These are phyloP conservation scores for Epizoanthus illoricatus DNA, from an alignment of 92 coral and sea anemone species.

Conservation along the genomic window DNA sequence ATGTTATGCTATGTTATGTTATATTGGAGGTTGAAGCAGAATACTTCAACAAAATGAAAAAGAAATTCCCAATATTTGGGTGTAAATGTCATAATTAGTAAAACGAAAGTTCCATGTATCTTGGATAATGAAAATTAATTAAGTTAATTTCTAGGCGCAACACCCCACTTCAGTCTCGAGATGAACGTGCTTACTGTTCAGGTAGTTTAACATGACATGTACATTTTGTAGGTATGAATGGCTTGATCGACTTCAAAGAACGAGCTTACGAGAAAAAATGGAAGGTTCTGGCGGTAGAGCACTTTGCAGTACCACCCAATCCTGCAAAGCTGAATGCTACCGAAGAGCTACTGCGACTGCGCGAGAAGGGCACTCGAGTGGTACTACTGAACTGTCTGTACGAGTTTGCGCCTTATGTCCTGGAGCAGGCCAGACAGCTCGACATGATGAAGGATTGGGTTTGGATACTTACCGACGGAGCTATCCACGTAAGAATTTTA, in stretches of 20 bases:
- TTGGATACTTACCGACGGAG: slow-evolving; percentile 75
- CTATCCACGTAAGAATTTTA: slow-evolving; percentile 22
- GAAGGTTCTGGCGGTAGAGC: slow-evolving; percentile 61
- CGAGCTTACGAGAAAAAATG: slow-evolving; percentile 20
- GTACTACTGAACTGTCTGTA: slow-evolving; percentile 67
- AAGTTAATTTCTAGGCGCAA: neutral
- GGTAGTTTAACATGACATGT: too few species aligned
- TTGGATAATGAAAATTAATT: neutral
- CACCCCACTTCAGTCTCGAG: neutral
- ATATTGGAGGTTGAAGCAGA: too few species aligned
- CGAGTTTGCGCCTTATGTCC: slow-evolving; percentile 54
- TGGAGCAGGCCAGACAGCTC: slow-evolving; percentile 64
- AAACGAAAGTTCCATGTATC: too few species aligned
- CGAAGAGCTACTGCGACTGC: slow-evolving; percentile 61
- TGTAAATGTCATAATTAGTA: too few species aligned
- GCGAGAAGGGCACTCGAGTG: slow-evolving; percentile 78
- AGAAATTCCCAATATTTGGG: too few species aligned
- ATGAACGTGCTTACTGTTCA: neutral
- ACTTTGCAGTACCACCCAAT: slow-evolving; percentile 54
- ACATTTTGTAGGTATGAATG: slow-evolving; percentile 57
- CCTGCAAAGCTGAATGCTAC: slow-evolving; percentile 63
- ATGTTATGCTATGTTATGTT: too few species aligned
- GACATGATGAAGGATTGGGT: slow-evolving; percentile 77
- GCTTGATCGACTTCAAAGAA: slow-evolving; percentile 57
- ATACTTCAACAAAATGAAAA: too few species aligned